These are phyloP conservation scores for Pollenia angustigena DNA, from an alignment of 2,888 invertebrate species.

Conservation along the genomic window DNA sequence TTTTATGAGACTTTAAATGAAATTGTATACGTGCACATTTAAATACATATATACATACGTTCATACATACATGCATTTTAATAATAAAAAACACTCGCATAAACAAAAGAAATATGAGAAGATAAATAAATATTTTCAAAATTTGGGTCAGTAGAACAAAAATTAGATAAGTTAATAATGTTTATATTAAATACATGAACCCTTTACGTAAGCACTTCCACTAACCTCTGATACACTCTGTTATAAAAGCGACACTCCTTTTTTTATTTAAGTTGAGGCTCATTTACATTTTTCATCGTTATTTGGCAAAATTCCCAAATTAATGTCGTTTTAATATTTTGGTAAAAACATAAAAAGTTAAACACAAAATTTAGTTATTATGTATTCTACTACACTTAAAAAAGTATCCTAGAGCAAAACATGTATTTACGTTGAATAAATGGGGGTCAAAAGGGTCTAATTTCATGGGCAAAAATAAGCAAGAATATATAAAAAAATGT, in stretches of 20 bases:
- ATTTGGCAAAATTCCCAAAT: constrained; percentile 67
- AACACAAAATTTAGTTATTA: neutral
- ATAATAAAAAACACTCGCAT: constrained; percentile 39
- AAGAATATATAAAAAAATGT: too few species aligned
- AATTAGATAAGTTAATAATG: constrained; percentile 42
- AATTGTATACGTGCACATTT: neutral
- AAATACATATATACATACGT: neutral
- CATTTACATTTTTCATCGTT: neutral
- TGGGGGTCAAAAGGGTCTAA: neutral
- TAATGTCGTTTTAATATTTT: constrained; percentile 29
- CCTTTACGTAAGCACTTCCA: constrained; percentile 37
- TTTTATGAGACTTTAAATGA: neutral
- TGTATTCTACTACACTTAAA: neutral
- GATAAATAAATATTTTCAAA: constrained; percentile 52
- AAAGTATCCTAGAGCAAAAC: neutral
- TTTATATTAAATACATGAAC: constrained; percentile 27
- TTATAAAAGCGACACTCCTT: neutral
- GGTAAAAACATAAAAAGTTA: neutral
- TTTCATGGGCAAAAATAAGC: neutral
- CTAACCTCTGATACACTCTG: neutral
- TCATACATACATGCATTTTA: constrained; percentile 21
- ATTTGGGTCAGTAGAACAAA: constrained; percentile 67
- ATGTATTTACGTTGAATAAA: neutral
- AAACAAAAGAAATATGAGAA: constrained; percentile 64
- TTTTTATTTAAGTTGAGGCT: neutral